These are phyloP conservation scores for Parasteatoda tepidariorum DNA, from an alignment of 1,140 invertebrate species.

Conservation along the genomic window DNA sequence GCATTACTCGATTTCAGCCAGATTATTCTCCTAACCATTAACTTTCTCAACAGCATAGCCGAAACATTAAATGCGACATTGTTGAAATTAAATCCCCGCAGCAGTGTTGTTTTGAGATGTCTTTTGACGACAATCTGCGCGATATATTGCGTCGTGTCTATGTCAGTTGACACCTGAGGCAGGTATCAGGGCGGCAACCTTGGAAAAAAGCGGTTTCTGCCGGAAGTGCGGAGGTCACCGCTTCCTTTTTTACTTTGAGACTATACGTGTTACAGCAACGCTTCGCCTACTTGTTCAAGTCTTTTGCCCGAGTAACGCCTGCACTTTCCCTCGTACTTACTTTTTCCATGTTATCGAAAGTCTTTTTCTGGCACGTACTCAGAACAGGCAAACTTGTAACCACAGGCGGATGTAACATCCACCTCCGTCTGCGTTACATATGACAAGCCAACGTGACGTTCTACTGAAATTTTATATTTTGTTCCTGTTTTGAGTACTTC, in stretches of 20 bases:
- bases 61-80: too few relatives aligned
- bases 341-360: background rate
- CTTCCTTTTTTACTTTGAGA: constrained; percentile 16
- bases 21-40: too few relatives aligned
- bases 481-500: too few relatives aligned
- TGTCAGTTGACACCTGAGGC: constrained; percentile 23
- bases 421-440: background rate
- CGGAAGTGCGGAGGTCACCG: constrained; percentile 34
- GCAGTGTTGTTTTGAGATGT: background rate
- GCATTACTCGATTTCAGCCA: too few relatives aligned
- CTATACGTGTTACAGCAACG: constrained; percentile 38
- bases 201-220: constrained; percentile 21
- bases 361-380: background rate
- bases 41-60: too few relatives aligned
- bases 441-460: background rate
- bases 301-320: background rate
- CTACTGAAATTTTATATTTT: background rate
- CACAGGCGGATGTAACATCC: background rate
- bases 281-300: constrained; percentile 33
- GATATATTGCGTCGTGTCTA: background rate
- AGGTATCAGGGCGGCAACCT: constrained; percentile 1
- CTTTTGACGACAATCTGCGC: too few relatives aligned
- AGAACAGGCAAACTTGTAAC: background rate
- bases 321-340: background rate
- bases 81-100: too few relatives aligned